A percentile compares a stretch with the other conserved stretches of the same genome.
Conservation (phyloP, 2,797 vertebrate genomes). For the Fringilla coelebs region DNA sequence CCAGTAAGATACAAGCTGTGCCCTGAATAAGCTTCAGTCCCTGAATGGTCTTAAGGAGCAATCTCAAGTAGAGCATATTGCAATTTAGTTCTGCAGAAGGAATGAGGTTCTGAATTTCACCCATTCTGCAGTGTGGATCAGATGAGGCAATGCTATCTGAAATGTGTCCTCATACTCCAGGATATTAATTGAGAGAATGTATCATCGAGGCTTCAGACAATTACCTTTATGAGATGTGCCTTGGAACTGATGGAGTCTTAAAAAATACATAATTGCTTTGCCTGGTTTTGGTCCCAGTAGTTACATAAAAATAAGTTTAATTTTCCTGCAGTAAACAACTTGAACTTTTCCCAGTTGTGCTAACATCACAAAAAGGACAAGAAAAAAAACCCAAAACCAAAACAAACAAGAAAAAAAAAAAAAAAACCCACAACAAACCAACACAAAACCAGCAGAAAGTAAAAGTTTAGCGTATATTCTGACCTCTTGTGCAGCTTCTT, state of each 20-base stretch:
- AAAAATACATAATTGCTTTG: background rate
- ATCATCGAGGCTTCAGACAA: background rate
- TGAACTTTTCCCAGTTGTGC: background rate
- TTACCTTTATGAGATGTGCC: constrained; percentile 13
- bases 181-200: constrained; percentile 21
- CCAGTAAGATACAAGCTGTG: background rate
- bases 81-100: background rate
- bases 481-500: background rate
- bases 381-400: background rate
- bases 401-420: background rate
- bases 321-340: constrained; percentile 35
- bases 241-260: background rate
- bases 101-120: background rate
- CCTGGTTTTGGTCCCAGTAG: background rate
- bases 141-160: background rate
- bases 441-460: background rate
- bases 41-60: background rate
- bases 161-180: background rate
- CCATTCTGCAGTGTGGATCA: background rate
- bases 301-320: constrained; percentile 40
- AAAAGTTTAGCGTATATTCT: background rate
- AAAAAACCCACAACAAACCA: background rate
- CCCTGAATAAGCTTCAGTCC: background rate
- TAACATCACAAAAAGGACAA: background rate
- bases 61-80: background rate